Percentiles rank a stretch among this genome's conserved stretches.
Evolutionary conservation across 2,797 vertebrate genomes (phyloP).

Genomic region (Anisognathus igniventris): DNA sequence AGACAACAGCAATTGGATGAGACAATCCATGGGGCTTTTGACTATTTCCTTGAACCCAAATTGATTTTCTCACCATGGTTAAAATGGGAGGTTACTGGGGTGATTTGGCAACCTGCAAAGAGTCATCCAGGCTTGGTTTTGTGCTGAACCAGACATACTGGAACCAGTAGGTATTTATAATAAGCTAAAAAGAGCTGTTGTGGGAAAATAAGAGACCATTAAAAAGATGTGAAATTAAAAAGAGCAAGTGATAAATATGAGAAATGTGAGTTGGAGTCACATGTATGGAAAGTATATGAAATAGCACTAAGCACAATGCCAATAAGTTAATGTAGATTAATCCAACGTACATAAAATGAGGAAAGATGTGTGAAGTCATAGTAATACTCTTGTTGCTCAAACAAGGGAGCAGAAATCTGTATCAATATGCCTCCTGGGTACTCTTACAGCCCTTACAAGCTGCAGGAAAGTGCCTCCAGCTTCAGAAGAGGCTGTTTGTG

Average conservation of each 20-base stretch:
- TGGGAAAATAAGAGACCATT: background rate
- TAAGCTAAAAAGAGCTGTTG: background rate
- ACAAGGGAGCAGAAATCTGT: slow-evolving; percentile 19
- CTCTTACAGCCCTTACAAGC: slow-evolving; percentile 4
- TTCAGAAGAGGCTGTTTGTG: background rate
- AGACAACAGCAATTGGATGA: background rate
- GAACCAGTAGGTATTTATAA: background rate
- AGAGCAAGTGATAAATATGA: background rate
- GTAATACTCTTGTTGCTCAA: background rate
- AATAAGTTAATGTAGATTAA: background rate
- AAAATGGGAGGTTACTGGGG: background rate
- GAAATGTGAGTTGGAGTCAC: background rate
- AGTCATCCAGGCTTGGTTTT: background rate
- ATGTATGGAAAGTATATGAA: background rate
- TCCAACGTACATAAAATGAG: background rate
- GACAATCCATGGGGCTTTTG: background rate
- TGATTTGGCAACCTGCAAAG: background rate
- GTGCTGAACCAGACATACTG: background rate
- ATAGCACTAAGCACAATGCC: background rate
- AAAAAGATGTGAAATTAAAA: background rate
- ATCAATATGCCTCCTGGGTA: slow-evolving; percentile 2
- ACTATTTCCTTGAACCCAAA: background rate
- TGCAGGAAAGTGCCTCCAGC: background rate
- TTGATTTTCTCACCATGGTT: background rate
- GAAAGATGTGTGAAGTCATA: background rate